Evolutionary conservation across 2,797 vertebrate genomes (phyloP).

Genomic region (Mormyrus hasselquistii): DNA sequence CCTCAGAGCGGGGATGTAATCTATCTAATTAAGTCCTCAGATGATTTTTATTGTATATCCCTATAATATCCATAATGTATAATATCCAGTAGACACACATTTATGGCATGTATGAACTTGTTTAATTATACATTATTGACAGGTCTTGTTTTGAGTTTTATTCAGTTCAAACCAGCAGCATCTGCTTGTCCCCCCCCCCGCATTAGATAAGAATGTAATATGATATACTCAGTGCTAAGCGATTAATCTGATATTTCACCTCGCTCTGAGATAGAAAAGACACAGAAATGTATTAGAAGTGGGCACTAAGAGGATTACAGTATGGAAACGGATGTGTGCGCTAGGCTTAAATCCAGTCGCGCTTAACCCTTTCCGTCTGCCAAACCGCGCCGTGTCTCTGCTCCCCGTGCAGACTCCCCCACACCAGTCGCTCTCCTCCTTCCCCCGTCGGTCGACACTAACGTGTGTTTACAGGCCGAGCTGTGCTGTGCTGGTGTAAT

Average conservation of each 20-base stretch:
- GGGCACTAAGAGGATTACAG: slow-evolving; percentile 70
- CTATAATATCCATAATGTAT: background rate
- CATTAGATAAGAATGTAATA: slow-evolving; percentile 68
- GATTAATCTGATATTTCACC: slow-evolving; percentile 74
- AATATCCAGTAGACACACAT: background rate
- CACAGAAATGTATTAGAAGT: slow-evolving; percentile 70
- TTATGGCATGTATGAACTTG: background rate
- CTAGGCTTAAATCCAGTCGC: slow-evolving; percentile 61
- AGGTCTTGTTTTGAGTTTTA: slow-evolving; percentile 34
- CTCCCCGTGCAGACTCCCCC: slow-evolving; percentile 33
- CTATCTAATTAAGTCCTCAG: background rate
- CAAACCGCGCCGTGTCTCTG: slow-evolving; percentile 43
- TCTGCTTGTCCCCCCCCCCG: slow-evolving; percentile 29
- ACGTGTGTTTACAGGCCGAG: slow-evolving; percentile 35
- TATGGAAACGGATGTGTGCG: slow-evolving; percentile 70
- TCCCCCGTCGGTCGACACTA: slow-evolving; percentile 23
- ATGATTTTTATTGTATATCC: background rate
- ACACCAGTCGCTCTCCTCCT: slow-evolving; percentile 27
- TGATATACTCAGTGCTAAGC: slow-evolving; percentile 67
- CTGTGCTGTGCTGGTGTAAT: slow-evolving; percentile 41
- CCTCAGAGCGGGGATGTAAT: background rate
- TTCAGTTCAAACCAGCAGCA: slow-evolving; percentile 25
- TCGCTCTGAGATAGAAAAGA: slow-evolving; percentile 63
- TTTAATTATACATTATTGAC: slow-evolving; percentile 24
- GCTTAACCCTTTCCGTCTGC: slow-evolving; percentile 64